phyloP scores from a whole-genome alignment of 2,888 invertebrate species.

The Chrysina gloriosa region DNA sequence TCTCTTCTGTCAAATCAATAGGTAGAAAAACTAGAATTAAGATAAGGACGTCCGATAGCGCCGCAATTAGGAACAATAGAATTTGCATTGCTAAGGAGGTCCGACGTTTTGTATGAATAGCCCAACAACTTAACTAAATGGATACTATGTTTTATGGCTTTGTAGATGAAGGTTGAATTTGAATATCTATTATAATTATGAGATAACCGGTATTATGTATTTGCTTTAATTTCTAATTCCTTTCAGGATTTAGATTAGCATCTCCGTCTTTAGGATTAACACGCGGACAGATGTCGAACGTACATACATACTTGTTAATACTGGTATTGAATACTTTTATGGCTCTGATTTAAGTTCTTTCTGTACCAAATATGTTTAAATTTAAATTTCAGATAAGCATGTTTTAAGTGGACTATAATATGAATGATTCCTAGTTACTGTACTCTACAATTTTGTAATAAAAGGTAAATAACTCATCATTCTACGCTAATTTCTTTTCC shows the following conservation, averaged over 20 bases:
- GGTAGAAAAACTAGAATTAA: slow-evolving; percentile 11
- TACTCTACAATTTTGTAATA: too few relatives aligned
- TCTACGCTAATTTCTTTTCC: not conserved
- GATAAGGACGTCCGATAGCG: slow-evolving; percentile 14
- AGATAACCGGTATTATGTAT: not conserved
- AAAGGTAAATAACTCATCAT: not conserved
- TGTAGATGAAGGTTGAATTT: slow-evolving; percentile 9
- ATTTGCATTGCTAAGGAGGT: slow-evolving; percentile 34
- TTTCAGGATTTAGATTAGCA: not conserved
- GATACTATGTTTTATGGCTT: not conserved
- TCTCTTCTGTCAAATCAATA: slow-evolving; percentile 14
- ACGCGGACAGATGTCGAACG: not conserved
- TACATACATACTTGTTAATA: not conserved
- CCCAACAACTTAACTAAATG: not conserved
- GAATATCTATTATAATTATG: slow-evolving; percentile 4
- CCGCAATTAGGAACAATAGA: slow-evolving; percentile 17
- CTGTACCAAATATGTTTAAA: not conserved
- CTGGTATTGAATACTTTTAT: too few relatives aligned
- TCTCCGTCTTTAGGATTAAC: not conserved
- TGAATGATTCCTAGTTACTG: too few relatives aligned
- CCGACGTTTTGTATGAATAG: not conserved
- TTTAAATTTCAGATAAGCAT: too few relatives aligned
- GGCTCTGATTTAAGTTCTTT: too few relatives aligned
- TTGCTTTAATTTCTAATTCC: not conserved
- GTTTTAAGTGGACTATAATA: too few relatives aligned